Base-by-base conservation (phyloP, 2,113 vertebrate genomes). In the Morphnarchus princeps region DNA sequence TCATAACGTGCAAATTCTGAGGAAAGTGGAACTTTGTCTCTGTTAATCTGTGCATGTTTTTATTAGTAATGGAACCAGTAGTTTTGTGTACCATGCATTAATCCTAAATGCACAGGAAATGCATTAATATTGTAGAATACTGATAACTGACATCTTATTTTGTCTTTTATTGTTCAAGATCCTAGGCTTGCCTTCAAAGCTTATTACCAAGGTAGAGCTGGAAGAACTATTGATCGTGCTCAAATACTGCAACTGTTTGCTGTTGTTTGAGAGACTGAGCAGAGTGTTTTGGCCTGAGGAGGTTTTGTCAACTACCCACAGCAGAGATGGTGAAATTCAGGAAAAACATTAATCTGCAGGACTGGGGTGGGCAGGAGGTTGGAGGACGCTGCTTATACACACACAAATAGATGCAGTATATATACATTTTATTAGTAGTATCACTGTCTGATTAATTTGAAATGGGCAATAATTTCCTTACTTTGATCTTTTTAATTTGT, bases 341-440 rank as follows among this genome's bases (percentile, higher is more conserved):
- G 25, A 36, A 73, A 88, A 95, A 45, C 0, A 19, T 52, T 79
- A 11, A 28, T 73, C 38, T 80, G 43, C 82, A 87, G 32, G 18
- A 63, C 9, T 82, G 26, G 13, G 2, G 3, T 42, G 7, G 13
- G 6, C 0, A 4, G 32, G 43, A 59, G 15, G 3, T 40, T 49
- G 25, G 3, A 4, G 12, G 34, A 73, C 5, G 4, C 4, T 90
- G 36, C 16, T 59, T 67, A 52, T 3, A 25, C 3, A 54, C 4
- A 10, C 5, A 28, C 2, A 47, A 4, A 32, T 0, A 49, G 6
- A 47, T 49, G 11, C 6, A 42, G 1, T 49, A 26, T 34, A 9
- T 32, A 50, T 54, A 45, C 0, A 24, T 92, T 62, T 80, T 70
- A 50, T 40, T 61, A 58, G 3, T 62, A 38, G 3, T 50, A 57